Percentiles rank a stretch among this genome's conserved stretches.
phyloP scores from a whole-genome alignment of 2,888 invertebrate species.

The Plagodis pulveraria region DNA sequence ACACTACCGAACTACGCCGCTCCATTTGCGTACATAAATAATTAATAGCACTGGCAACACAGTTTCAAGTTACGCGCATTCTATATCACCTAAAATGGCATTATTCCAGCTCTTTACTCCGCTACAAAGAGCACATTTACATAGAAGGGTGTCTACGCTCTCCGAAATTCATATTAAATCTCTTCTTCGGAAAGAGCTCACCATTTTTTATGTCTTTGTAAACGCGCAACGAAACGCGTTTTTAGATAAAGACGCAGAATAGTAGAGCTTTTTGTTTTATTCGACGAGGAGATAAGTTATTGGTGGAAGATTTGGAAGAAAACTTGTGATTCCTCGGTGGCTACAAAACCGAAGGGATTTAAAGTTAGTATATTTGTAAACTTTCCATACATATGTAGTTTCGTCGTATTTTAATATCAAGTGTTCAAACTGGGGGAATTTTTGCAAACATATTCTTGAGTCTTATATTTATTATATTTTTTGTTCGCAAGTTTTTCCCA shows the following conservation, averaged over 20 bases:
- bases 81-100: constrained; percentile 31
- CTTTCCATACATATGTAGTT: too few relatives aligned
- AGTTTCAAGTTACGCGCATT: constrained; percentile 33
- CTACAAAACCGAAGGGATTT: constrained; percentile 23
- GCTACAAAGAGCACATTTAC: constrained; percentile 35
- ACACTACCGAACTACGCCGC: constrained; percentile 38
- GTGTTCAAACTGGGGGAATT: too few relatives aligned
- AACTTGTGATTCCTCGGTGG: constrained; percentile 59
- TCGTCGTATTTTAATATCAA: too few relatives aligned
- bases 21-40: constrained; percentile 42
- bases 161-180: constrained; percentile 45
- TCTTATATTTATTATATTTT: too few relatives aligned
- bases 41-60: constrained; percentile 38
- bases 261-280: constrained; percentile 53
- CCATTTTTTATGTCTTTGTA: constrained; percentile 44
- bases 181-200: constrained; percentile 36
- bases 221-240: constrained; percentile 50
- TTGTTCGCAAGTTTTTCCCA: too few relatives aligned
- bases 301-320: constrained; percentile 55
- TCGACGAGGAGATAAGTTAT: constrained; percentile 49
- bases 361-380: neutral
- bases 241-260: constrained; percentile 49
- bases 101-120: constrained; percentile 25
- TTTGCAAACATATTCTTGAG: too few relatives aligned
- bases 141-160: constrained; percentile 38